A percentile compares a stretch with the other conserved stretches of the same genome.
Conservation (phyloP, 2,113 vertebrate species). For the Octodon degus region DNA sequence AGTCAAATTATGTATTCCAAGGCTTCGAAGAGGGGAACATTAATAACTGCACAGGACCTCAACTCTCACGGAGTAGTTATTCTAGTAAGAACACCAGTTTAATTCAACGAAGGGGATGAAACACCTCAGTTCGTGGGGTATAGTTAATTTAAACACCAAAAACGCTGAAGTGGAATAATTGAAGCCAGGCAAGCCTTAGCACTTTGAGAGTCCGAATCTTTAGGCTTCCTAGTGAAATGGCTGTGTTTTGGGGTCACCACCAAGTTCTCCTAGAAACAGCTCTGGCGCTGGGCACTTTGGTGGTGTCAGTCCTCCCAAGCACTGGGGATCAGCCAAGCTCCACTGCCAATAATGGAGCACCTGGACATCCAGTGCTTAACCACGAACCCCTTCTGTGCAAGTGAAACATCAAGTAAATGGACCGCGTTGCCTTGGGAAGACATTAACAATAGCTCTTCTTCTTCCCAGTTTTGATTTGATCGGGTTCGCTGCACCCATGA, state of each 20-base stretch:
- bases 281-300: not conserved
- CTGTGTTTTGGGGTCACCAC: not conserved
- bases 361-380: not conserved
- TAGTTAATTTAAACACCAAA: not conserved
- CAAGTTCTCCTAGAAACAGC: not conserved
- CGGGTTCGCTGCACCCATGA: not conserved
- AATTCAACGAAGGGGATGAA: constrained; percentile 17
- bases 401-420: constrained; percentile 19
- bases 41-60: not conserved
- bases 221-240: constrained; percentile 22
- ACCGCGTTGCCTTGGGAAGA: not conserved
- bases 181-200: constrained; percentile 32
- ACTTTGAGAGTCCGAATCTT: not conserved
- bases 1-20: constrained; percentile 46
- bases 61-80: not conserved
- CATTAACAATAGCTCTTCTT: not conserved
- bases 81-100: not conserved
- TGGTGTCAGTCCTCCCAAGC: not conserved
- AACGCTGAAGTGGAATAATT: constrained; percentile 1
- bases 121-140: constrained; percentile 25
- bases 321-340: not conserved
- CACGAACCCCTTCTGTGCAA: not conserved
- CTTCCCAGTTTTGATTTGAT: not conserved
- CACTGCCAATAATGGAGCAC: not conserved
- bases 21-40: constrained; percentile 21